These are phyloP conservation scores for Platypus cylindrus DNA, from an alignment of 2,888 invertebrate genomes.

Conservation along the genomic window DNA sequence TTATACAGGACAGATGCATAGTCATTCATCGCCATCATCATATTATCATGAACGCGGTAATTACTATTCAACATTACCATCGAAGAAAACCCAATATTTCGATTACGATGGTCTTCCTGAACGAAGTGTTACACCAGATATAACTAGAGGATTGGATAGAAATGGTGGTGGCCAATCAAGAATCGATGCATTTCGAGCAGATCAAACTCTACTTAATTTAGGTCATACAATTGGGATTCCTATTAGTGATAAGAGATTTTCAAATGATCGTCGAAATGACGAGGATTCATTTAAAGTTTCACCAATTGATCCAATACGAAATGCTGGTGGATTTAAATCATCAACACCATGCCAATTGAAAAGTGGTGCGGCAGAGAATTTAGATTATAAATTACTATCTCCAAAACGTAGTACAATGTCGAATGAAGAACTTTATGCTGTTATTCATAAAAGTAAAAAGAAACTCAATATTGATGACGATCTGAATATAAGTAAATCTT, in stretches of 20 bases:
- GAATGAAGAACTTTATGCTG: slow-evolving; percentile 65
- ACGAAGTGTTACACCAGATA: slow-evolving; percentile 40
- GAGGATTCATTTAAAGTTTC: slow-evolving; percentile 47
- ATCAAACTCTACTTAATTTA: slow-evolving; percentile 17
- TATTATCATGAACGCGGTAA: slow-evolving; percentile 22
- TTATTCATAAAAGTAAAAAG: slow-evolving; percentile 65
- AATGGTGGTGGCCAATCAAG: slow-evolving; percentile 11
- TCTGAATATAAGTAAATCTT: slow-evolving; percentile 39
- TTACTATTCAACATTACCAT: slow-evolving; percentile 36
- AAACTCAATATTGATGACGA: slow-evolving; percentile 53
- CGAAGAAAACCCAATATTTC: slow-evolving; percentile 35
- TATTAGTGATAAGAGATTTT: slow-evolving; percentile 15
- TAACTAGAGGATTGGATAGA: slow-evolving; percentile 35
- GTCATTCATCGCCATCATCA: slow-evolving; percentile 19
- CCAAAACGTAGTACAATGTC: slow-evolving; percentile 63
- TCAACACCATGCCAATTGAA: slow-evolving; percentile 50
- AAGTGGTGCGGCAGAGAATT: slow-evolving; percentile 39
- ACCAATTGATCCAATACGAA: slow-evolving; percentile 50
- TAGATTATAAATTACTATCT: slow-evolving; percentile 43
- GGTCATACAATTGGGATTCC: slow-evolving; percentile 28
- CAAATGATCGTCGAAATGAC: slow-evolving; percentile 7
- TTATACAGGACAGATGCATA: too few relatives aligned
- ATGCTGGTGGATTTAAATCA: slow-evolving; percentile 47
- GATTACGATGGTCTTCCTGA: slow-evolving; percentile 31
- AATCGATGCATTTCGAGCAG: slow-evolving; percentile 14